These are phyloP conservation scores for Phyllostomus discolor DNA, from an alignment of 2,113 vertebrate genomes.

Conservation along the genomic window DNA sequence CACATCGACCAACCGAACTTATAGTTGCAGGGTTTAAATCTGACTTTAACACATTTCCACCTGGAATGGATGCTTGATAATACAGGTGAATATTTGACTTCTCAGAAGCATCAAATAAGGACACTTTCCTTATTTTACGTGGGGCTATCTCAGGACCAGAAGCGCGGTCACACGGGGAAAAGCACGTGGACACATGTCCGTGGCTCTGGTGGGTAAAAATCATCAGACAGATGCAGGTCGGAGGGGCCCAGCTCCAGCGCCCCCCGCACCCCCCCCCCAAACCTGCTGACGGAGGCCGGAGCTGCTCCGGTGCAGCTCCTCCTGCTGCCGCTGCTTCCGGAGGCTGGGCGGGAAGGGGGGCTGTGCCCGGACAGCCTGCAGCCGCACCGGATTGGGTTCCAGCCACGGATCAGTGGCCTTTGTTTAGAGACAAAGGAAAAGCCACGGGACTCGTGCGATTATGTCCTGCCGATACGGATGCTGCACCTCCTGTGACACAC, in stretches of 20 bases:
- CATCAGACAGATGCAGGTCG: accelerated
- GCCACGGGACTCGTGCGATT: accelerated
- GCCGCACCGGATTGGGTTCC: not conserved
- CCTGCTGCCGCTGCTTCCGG: not conserved
- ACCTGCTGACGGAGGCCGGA: not conserved
- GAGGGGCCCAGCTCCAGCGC: not conserved
- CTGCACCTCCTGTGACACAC: accelerated
- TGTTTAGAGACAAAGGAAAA: not conserved
- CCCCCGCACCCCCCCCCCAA: accelerated
- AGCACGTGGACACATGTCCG: accelerated
- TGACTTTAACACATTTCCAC: constrained; percentile 38
- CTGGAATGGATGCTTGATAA: not conserved
- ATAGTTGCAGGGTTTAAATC: constrained; percentile 34
- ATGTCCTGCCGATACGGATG: accelerated
- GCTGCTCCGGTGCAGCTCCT: not conserved
- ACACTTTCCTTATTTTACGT: not conserved
- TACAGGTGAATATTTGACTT: not conserved
- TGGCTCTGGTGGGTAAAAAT: not conserved
- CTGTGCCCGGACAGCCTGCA: no score
- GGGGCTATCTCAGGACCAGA: not conserved
- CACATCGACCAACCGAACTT: not conserved
- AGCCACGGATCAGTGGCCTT: not conserved
- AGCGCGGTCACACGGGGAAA: not conserved
- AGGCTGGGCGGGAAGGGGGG: not conserved
- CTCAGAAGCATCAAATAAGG: not conserved